Evolutionary conservation across 2,797 vertebrate species (phyloP).

Genomic region (Chloroceryle inda): DNA sequence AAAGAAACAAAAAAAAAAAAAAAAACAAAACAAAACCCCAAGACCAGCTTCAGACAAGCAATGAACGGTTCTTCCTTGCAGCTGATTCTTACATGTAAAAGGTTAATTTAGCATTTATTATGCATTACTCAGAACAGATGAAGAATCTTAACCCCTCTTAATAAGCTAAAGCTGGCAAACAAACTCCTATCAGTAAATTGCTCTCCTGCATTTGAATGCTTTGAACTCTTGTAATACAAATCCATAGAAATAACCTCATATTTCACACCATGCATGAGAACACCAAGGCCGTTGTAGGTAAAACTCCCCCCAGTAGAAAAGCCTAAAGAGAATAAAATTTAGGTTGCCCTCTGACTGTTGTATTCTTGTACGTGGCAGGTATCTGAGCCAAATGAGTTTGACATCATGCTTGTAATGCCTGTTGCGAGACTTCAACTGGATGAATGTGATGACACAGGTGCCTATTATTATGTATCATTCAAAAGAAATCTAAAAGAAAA

Average conservation of each 20-base stretch:
- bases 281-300: not conserved
- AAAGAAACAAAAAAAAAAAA: too few relatives aligned
- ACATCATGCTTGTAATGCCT: conserved; percentile 86
- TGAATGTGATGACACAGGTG: conserved; percentile 71
- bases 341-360: not conserved
- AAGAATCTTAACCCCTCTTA: not conserved
- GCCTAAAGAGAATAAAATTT: not conserved
- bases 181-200: not conserved
- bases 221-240: not conserved
- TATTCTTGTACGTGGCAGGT: conserved; percentile 78
- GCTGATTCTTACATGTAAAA: not conserved
- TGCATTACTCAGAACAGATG: not conserved
- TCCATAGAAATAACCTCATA: not conserved
- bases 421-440: conserved; percentile 74
- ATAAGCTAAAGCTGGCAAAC: not conserved
- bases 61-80: not conserved
- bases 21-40: not conserved
- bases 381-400: conserved; percentile 89
- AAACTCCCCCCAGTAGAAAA: not conserved
- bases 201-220: not conserved
- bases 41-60: not conserved
- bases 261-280: not conserved
- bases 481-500: conserved; percentile 75
- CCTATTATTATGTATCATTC: conserved; percentile 81
- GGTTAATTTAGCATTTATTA: not conserved